phyloP scores from a whole-genome alignment of 2,113 vertebrate species.

The Pseudorectes ferrugineus region DNA sequence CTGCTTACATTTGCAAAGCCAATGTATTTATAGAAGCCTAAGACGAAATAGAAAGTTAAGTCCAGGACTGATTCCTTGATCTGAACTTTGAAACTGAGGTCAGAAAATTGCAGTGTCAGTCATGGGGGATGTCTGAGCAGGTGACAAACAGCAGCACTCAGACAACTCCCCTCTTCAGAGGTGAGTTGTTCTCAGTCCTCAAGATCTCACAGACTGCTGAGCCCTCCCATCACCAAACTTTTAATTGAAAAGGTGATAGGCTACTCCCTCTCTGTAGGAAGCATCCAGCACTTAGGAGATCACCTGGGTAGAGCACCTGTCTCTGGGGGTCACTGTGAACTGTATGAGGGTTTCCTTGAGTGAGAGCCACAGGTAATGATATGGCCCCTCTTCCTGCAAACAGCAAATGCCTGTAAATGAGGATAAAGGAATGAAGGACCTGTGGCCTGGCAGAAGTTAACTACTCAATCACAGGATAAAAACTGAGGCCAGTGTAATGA shows the following conservation, averaged over 20 bases:
- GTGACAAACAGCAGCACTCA: not conserved
- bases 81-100: slow-evolving; percentile 22
- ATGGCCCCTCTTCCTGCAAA: not conserved
- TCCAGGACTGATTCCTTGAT: not conserved
- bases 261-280: not conserved
- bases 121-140: not conserved
- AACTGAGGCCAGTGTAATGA: not conserved
- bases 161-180: not conserved
- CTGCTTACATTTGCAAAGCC: not conserved
- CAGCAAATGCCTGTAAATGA: not conserved
- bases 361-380: not conserved
- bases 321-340: not conserved
- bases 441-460: not conserved
- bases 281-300: not conserved
- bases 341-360: not conserved
- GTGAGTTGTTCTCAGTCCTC: not conserved
- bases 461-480: not conserved
- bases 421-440: not conserved
- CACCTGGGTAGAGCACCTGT: not conserved
- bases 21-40: slow-evolving; percentile 36
- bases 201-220: not conserved
- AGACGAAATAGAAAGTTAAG: slow-evolving; percentile 49
- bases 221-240: not conserved
- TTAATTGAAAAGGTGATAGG: not conserved
- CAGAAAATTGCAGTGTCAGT: slow-evolving; percentile 41